Conservation (phyloP, 2,113 vertebrate genomes). For the Myocastor coypus region DNA sequence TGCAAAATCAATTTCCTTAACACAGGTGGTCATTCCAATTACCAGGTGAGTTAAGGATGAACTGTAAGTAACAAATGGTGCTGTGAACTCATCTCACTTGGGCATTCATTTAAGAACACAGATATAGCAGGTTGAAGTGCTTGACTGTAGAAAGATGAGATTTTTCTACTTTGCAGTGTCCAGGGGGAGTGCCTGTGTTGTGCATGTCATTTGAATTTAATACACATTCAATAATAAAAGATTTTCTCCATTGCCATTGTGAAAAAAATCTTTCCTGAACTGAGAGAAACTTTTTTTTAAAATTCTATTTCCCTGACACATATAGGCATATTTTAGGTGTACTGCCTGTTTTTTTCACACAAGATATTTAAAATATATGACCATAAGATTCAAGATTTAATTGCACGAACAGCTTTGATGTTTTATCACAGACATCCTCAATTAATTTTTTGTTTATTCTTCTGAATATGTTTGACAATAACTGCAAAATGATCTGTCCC, state of each 20-base stretch:
- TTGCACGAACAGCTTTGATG: background rate
- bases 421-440: background rate
- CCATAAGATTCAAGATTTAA: constrained; percentile 14
- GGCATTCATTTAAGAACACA: background rate
- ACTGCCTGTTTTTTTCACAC: background rate
- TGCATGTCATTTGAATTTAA: background rate
- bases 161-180: background rate
- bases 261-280: background rate
- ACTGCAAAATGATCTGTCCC: background rate
- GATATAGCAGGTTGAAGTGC: background rate
- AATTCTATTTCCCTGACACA: background rate
- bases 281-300: background rate
- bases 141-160: background rate
- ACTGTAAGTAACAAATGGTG: background rate
- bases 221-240: background rate
- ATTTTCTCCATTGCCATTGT: background rate
- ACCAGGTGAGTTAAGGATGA: background rate
- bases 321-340: background rate
- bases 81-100: background rate
- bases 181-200: background rate
- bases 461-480: background rate
- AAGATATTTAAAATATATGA: background rate
- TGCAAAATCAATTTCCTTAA: background rate
- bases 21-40: background rate
- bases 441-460: background rate